phyloP scores from a whole-genome alignment of 2,797 vertebrate species.

The Eospalax fontanierii region DNA sequence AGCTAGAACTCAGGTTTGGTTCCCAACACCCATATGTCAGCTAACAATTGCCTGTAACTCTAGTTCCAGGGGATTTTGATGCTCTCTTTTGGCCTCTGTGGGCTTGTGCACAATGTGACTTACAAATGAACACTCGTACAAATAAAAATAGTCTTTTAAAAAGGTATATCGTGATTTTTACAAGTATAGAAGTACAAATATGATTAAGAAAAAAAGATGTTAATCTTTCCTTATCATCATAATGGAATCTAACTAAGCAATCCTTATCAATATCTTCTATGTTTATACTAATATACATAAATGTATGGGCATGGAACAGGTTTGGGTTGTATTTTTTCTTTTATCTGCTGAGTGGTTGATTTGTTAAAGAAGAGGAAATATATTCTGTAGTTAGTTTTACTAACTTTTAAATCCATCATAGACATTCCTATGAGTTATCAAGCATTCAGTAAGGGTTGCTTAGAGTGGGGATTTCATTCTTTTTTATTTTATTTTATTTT shows the following conservation, averaged over 20 bases:
- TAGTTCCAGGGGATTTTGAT: neutral
- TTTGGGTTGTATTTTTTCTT: neutral
- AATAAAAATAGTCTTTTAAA: neutral
- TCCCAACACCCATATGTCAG: neutral
- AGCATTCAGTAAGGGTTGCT: constrained; percentile 8
- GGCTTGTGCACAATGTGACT: no score
- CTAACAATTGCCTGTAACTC: neutral
- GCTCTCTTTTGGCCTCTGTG: neutral
- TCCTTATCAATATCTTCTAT: neutral
- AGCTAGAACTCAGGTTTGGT: neutral
- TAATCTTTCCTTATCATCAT: neutral
- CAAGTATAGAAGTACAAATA: neutral
- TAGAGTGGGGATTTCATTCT: neutral
- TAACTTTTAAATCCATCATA: constrained; percentile 26
- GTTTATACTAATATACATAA: neutral
- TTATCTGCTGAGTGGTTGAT: neutral
- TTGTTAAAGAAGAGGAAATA: neutral
- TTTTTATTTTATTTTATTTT: no score
- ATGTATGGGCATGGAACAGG: neutral
- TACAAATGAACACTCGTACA: no score
- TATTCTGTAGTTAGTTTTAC: constrained; percentile 24
- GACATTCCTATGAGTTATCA: constrained; percentile 9
- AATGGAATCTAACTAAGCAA: neutral
- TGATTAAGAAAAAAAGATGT: neutral
- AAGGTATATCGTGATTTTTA: constrained; percentile 39